Evolutionary conservation across 1,140 invertebrate genomes (phyloP).

Genomic region (Drosophila auraria): DNA sequence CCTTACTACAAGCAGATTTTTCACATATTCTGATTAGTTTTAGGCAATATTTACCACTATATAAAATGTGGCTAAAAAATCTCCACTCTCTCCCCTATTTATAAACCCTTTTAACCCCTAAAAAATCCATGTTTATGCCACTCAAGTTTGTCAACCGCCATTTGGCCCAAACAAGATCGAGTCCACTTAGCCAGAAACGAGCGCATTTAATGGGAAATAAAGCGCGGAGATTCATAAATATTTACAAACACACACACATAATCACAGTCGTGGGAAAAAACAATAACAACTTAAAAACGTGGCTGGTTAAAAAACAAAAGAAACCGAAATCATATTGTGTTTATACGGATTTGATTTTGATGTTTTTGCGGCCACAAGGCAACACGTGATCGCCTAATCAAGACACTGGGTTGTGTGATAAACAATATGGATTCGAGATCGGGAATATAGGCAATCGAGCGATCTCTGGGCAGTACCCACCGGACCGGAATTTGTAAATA

Average conservation of each 20-base stretch:
- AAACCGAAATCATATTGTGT: constrained; percentile 25
- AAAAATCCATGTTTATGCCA: constrained; percentile 26
- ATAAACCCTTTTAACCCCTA: not conserved
- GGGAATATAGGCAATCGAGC: constrained; percentile 21
- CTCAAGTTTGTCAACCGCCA: constrained; percentile 41
- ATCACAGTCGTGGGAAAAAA: constrained; percentile 70
- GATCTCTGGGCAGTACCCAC: constrained; percentile 47
- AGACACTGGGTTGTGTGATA: constrained; percentile 29
- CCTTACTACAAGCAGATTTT: not conserved
- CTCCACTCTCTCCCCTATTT: not conserved
- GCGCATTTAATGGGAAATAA: constrained; percentile 56
- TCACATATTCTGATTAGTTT: not conserved
- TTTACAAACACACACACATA: constrained; percentile 64
- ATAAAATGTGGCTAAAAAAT: not conserved
- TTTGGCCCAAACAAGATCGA: constrained; percentile 41
- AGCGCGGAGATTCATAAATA: constrained; percentile 60
- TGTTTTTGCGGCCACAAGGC: constrained; percentile 17
- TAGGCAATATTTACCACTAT: too few relatives aligned
- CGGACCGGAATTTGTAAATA: constrained; percentile 58
- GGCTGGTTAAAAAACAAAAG: constrained; percentile 33
- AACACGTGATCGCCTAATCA: constrained; percentile 60
- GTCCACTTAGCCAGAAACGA: constrained; percentile 47
- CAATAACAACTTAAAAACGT: constrained; percentile 46
- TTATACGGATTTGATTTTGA: constrained; percentile 37
- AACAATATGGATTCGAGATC: constrained; percentile 29